Percentiles rank a stretch among this genome's conserved stretches.
These are phyloP conservation scores for Hemithea aestivaria DNA, from an alignment of 2,888 invertebrate species.

Conservation along the genomic window DNA sequence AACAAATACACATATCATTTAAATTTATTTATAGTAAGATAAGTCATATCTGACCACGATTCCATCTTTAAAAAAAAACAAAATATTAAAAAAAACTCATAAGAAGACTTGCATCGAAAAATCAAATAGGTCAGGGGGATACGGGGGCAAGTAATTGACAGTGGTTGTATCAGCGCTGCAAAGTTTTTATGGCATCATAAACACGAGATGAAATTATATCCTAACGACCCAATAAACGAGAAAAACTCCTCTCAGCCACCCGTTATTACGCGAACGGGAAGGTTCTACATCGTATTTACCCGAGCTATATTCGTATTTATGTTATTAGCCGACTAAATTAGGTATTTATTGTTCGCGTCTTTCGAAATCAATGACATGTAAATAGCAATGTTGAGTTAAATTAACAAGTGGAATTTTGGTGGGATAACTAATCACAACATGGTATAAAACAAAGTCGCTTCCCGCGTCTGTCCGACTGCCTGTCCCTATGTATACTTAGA, in stretches of 20 bases:
- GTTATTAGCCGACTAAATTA: slow-evolving; percentile 41
- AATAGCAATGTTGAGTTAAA: slow-evolving; percentile 13
- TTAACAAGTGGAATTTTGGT: slow-evolving; percentile 5
- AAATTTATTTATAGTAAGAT: too few species aligned
- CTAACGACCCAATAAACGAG: slow-evolving; percentile 74
- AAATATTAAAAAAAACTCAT: too few species aligned
- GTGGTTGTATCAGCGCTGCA: slow-evolving; percentile 67
- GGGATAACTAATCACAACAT: too few species aligned
- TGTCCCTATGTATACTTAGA: too few species aligned
- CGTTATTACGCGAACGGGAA: slow-evolving; percentile 62
- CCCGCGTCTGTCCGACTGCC: too few species aligned
- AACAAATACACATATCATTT: too few species aligned
- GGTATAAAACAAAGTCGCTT: too few species aligned
- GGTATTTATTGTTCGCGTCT: slow-evolving; percentile 25
- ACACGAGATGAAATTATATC: slow-evolving; percentile 76
- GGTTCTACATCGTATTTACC: slow-evolving; percentile 51
- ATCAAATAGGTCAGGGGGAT: slow-evolving; percentile 31
- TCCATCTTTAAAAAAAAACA: too few species aligned
- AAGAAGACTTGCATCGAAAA: slow-evolving; percentile 14
- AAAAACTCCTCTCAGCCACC: slow-evolving; percentile 65
- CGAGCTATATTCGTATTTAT: slow-evolving; percentile 44
- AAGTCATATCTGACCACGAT: too few species aligned
- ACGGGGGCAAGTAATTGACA: slow-evolving; percentile 53
- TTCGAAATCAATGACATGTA: slow-evolving; percentile 20
- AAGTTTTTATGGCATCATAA: slow-evolving; percentile 73